Evolutionary conservation across 53 echinoderm and acorn worm genomes (phyloP).

Genomic region (Astropecten irregularis): DNA sequence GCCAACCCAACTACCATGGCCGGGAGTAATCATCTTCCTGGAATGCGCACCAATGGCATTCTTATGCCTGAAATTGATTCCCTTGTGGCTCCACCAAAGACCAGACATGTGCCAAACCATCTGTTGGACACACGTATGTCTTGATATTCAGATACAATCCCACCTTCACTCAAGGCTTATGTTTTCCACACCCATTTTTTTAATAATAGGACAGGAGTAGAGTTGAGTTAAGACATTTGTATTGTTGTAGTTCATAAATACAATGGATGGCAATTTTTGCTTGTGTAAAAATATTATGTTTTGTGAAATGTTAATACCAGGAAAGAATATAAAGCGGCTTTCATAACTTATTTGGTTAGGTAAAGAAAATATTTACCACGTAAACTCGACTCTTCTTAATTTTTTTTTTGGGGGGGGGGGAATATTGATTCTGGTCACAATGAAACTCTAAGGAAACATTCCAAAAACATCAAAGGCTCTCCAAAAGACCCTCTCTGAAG

Average conservation of each 20-base stretch:
- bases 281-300: too few relatives aligned
- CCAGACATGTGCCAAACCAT: slow-evolving; percentile 83
- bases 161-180: neutral
- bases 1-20: slow-evolving; percentile 57
- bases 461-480: too few relatives aligned
- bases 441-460: too few relatives aligned
- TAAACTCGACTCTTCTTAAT: too few relatives aligned
- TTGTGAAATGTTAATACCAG: too few relatives aligned
- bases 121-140: slow-evolving; percentile 92
- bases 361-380: too few relatives aligned
- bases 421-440: too few relatives aligned
- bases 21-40: slow-evolving; percentile 32
- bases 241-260: neutral
- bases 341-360: too few relatives aligned
- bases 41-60: slow-evolving; percentile 52
- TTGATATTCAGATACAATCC: neutral
- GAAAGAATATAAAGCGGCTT: too few relatives aligned
- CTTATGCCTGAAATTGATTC: slow-evolving; percentile 67
- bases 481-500: too few relatives aligned
- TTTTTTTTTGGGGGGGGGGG: too few relatives aligned
- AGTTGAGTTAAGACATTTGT: neutral
- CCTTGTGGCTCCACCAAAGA: slow-evolving; percentile 80
- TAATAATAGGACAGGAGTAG: neutral
- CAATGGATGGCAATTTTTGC: too few relatives aligned
- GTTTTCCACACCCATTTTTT: neutral